These are phyloP conservation scores for Eulemur coronatus DNA, from an alignment of 2,797 vertebrate species.

Conservation along the genomic window DNA sequence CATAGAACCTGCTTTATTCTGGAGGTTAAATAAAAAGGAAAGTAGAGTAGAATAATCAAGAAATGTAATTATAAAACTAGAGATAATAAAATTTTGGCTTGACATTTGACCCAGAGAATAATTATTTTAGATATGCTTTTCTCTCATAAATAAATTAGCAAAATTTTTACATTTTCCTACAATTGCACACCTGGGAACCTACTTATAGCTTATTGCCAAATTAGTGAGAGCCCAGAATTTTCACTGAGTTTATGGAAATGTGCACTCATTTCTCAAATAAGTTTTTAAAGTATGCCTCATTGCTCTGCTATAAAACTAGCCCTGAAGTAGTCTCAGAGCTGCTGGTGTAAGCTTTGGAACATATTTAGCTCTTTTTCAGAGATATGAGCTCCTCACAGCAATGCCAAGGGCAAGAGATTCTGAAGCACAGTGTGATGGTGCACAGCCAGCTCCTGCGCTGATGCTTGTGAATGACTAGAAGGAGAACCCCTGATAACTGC, in stretches of 20 bases:
- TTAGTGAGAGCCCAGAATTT: background rate
- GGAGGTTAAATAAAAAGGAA: background rate
- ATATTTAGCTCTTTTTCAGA: background rate
- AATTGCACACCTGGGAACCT: background rate
- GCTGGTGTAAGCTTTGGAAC: background rate
- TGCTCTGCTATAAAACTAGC: constrained; percentile 21
- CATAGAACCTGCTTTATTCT: constrained; percentile 6
- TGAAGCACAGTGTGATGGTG: background rate
- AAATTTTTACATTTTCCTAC: background rate
- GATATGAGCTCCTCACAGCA: background rate
- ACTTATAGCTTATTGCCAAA: constrained; percentile 16
- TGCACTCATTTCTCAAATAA: background rate
- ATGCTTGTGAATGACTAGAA: background rate
- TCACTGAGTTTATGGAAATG: background rate
- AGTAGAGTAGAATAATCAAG: background rate
- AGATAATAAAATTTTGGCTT: constrained; percentile 36
- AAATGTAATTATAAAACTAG: background rate
- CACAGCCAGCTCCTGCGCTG: background rate
- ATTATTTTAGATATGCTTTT: constrained; percentile 19
- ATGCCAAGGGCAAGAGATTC: background rate
- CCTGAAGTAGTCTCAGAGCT: background rate
- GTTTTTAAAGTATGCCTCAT: background rate
- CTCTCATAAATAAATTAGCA: background rate
- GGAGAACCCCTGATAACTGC: background rate
- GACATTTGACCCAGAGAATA: background rate